Conservation (phyloP, 1,140 invertebrate genomes). For the Rhysida immarginata region DNA sequence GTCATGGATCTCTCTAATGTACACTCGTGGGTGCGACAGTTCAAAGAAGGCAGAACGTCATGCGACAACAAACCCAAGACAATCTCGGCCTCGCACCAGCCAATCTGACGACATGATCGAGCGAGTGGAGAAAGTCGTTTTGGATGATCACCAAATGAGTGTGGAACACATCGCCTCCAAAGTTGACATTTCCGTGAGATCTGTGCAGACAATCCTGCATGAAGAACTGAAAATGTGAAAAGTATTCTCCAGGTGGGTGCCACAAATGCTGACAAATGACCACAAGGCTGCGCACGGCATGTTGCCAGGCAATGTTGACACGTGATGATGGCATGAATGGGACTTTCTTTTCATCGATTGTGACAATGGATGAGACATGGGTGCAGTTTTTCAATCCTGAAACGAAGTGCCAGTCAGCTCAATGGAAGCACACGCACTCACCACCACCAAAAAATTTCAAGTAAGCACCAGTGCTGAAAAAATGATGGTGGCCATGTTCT, state of each 20-base stretch:
- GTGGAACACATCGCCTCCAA: slow-evolving; percentile 9
- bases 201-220: slow-evolving; percentile 12
- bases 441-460: slow-evolving; percentile 6
- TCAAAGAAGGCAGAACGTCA: slow-evolving; percentile 6
- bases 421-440: slow-evolving; percentile 7
- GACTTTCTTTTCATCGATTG: slow-evolving; percentile 7
- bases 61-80: slow-evolving; percentile 9
- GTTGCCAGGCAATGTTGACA: slow-evolving; percentile 7
- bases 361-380: slow-evolving; percentile 9
- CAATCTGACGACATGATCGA: slow-evolving; percentile 13
- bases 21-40: neutral
- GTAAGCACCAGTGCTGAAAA: neutral
- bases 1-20: slow-evolving; percentile 6
- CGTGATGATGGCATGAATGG: slow-evolving; percentile 4
- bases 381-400: slow-evolving; percentile 8
- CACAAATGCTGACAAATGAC: slow-evolving; percentile 12
- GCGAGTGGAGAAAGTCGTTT: slow-evolving; percentile 11
- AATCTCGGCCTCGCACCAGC: slow-evolving; percentile 10
- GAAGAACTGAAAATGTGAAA: slow-evolving; percentile 14
- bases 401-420: slow-evolving; percentile 5
- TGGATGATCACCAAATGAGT: slow-evolving; percentile 10
- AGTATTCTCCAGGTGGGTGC: slow-evolving; percentile 14
- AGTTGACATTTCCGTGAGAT: slow-evolving; percentile 12
- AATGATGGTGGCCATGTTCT: slow-evolving; percentile 7
- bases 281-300: slow-evolving; percentile 8